Conservation (phyloP, 2,113 vertebrate genomes). For the Halichoeres trimaculatus region DNA sequence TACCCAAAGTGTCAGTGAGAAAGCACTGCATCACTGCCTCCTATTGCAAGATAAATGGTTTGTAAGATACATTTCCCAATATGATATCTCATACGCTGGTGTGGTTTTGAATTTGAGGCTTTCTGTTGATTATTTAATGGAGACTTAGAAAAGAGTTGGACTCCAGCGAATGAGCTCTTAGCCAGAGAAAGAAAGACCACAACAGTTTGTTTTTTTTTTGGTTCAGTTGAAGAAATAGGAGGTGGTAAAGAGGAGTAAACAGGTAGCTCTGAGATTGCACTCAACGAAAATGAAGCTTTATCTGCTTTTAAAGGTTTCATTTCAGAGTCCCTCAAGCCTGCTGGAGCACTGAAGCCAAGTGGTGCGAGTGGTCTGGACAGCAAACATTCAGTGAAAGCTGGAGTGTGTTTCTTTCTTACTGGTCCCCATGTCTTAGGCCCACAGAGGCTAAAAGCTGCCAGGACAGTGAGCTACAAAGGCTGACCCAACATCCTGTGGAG, state of each 20-base stretch:
- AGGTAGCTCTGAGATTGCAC: background rate
- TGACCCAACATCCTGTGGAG: slow-evolving; percentile 52
- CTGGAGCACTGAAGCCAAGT: slow-evolving; percentile 21
- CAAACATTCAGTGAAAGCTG: slow-evolving; percentile 4
- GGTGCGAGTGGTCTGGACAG: slow-evolving; percentile 23
- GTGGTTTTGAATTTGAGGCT: background rate
- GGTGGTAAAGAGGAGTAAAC: background rate
- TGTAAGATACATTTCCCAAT: background rate
- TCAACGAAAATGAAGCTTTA: slow-evolving; percentile 27
- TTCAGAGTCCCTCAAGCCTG: slow-evolving; percentile 13
- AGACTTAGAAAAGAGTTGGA: background rate
- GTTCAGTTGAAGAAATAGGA: slow-evolving; percentile 3
- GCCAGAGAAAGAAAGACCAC: background rate
- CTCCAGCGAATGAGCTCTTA: background rate
- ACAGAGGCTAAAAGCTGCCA: slow-evolving; percentile 58
- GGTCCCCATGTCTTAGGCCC: slow-evolving; percentile 39
- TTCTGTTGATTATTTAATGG: slow-evolving; percentile 20
- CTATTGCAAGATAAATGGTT: background rate
- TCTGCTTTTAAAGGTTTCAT: slow-evolving; percentile 26
- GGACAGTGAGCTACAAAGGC: slow-evolving; percentile 59
- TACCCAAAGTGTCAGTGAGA: too few species aligned
- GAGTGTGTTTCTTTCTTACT: background rate
- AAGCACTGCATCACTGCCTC: too few species aligned
- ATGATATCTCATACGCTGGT: background rate
- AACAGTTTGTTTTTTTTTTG: background rate